phyloP scores from a whole-genome alignment of 2,888 invertebrate genomes.

The Antheraea assamensis region DNA sequence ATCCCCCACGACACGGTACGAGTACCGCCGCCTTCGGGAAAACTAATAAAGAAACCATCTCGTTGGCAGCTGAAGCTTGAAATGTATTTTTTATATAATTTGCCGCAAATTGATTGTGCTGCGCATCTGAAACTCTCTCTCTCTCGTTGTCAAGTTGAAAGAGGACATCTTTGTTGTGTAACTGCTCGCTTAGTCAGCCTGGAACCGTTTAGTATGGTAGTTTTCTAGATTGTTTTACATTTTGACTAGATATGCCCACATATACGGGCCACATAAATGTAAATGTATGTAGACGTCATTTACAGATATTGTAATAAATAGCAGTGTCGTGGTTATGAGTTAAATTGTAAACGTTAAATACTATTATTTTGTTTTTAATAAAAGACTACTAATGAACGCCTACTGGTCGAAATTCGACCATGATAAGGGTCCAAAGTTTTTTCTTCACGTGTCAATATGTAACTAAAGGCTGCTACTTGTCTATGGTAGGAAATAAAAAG shows the following conservation, averaged over 20 bases:
- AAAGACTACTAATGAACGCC: no score
- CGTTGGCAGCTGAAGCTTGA: conserved; percentile 79
- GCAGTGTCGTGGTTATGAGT: no score
- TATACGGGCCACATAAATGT: no score
- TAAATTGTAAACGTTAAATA: no score
- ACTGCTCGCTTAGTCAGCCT: conserved; percentile 14
- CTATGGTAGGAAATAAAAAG: no score
- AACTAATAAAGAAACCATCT: conserved; percentile 83
- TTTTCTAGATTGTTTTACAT: neutral
- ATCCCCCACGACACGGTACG: conserved; percentile 60
- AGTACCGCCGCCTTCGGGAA: conserved; percentile 62
- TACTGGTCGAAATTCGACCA: no score
- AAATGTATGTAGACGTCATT: no score
- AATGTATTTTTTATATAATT: conserved; percentile 84
- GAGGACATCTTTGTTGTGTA: conserved; percentile 12
- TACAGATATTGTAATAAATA: no score
- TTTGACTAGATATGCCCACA: neutral
- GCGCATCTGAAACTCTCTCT: conserved; percentile 57
- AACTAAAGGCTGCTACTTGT: no score
- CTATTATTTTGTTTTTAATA: no score
- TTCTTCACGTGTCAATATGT: no score
- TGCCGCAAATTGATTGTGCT: conserved; percentile 78
- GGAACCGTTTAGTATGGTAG: neutral
- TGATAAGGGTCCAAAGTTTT: no score
- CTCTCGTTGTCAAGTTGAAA: conserved; percentile 4